Base-by-base conservation (phyloP, 2,113 vertebrate genomes). In the Nothoprocta perdicaria region DNA sequence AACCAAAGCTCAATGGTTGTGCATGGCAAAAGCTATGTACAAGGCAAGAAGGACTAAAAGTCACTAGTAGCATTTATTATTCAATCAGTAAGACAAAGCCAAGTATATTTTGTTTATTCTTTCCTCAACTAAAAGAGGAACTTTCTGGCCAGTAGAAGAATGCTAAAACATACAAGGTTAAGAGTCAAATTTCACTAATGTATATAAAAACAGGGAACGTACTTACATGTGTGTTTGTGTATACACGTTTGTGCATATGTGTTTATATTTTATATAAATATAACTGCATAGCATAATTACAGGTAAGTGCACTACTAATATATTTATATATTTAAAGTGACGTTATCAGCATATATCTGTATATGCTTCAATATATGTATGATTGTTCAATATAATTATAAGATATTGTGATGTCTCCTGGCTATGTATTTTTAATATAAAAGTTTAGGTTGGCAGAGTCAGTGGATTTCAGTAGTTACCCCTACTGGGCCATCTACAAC, bases 401-500 rank as follows among this genome's bases (percentile, higher is more conserved):
- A 71, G 15, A 21, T 48, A 50, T 21, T 61, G 18, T 58, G 2
- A 23, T 67, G 17, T 50, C 18, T 78, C 21, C 77, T 80, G 27
- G 2, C 10, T 80, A 12, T 23, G 3, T 40, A 57, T 68, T 75
- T 75, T 12, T 63, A 66, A 45, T 43, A 38, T 1, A 43, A 6
- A 85, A 78, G 2, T 77, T 85, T 43, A 15, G 7, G 80, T 87
- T 74, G 11, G 19, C 8, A 46, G 0, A 12, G 38, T 31, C 33
- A 18, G n/a, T 52, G 15, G 53, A 79, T 68, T 9, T 73, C 48
- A 46, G 1, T 5, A 41, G 48, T 23, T 73, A 31, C 4, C 12
- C 31, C 62, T 46, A 53, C 6, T 15, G 7, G 23, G 31, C n/a
- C 45, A 60, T 0, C 0, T 31, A 68, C 41, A 14, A 29, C 2